Conservation (phyloP, 2,113 vertebrate species). For the Tursiops truncatus region DNA sequence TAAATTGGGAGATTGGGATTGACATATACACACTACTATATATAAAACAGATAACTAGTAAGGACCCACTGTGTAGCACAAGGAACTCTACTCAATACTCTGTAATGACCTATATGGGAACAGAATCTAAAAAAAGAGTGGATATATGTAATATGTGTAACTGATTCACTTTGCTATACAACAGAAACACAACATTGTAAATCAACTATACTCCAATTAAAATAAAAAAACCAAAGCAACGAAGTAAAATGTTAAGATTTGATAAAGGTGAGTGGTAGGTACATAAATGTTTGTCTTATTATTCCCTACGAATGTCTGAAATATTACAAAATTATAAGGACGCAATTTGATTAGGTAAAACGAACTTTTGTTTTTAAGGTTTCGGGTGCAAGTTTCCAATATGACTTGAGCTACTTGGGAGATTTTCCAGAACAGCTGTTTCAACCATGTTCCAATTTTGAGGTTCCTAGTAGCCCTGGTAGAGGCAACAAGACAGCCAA, state of each 20-base stretch:
- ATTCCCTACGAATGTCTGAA: neutral
- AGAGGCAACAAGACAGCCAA: neutral
- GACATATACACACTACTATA: neutral
- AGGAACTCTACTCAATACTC: neutral
- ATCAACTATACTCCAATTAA: neutral
- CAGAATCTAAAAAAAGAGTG: neutral
- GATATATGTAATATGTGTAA: neutral
- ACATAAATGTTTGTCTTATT: neutral
- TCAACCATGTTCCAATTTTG: neutral
- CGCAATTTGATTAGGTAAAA: neutral
- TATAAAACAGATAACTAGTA: neutral
- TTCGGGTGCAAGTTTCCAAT: neutral
- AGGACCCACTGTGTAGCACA: neutral
- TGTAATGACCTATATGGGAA: neutral
- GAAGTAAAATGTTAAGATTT: neutral
- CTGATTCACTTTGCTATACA: neutral
- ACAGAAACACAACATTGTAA: neutral
- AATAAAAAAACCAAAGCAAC: neutral
- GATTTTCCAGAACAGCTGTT: neutral
- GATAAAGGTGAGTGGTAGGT: neutral
- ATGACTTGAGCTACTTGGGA: neutral
- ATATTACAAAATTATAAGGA: neutral
- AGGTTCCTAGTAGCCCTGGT: neutral
- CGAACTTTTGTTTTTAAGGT: constrained; percentile 2
- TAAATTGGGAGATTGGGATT: neutral